Evolutionary conservation across 2,888 invertebrate species (phyloP).

Genomic region (Pogonocherus hispidulus): DNA sequence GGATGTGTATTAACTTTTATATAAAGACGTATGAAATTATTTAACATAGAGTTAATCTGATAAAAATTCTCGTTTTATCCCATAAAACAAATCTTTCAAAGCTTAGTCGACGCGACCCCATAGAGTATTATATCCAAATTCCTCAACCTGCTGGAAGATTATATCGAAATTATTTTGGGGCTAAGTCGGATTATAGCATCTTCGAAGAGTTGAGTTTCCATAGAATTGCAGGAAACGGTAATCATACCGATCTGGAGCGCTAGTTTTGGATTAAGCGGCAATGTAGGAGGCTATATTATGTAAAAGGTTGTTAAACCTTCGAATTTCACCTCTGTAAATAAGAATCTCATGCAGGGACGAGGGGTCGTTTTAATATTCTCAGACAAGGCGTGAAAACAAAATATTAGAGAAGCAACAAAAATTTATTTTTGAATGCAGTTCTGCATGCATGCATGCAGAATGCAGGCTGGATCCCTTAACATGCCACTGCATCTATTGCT

Average conservation of each 20-base stretch:
- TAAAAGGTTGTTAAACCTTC: slow-evolving; percentile 18
- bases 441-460: too few relatives aligned
- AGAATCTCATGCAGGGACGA: too few relatives aligned
- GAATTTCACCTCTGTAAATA: too few relatives aligned
- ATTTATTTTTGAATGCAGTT: too few relatives aligned
- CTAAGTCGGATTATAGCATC: slow-evolving; percentile 22
- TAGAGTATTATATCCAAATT: slow-evolving; percentile 34
- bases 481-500: too few relatives aligned
- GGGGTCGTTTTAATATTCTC: too few relatives aligned
- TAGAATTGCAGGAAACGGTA: slow-evolving; percentile 9
- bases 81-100: neutral
- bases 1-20: too few relatives aligned
- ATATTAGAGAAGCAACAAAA: too few relatives aligned
- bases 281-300: neutral
- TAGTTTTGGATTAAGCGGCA: slow-evolving; percentile 14
- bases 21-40: too few relatives aligned
- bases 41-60: too few relatives aligned
- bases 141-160: slow-evolving; percentile 38
- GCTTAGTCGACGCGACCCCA: neutral
- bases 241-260: slow-evolving; percentile 17
- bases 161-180: slow-evolving; percentile 41
- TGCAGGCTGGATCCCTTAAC: too few relatives aligned
- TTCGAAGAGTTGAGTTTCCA: slow-evolving; percentile 19
- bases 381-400: too few relatives aligned
- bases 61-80: neutral